phyloP scores from a whole-genome alignment of 2,797 vertebrate species.

The Antennarius maculatus region DNA sequence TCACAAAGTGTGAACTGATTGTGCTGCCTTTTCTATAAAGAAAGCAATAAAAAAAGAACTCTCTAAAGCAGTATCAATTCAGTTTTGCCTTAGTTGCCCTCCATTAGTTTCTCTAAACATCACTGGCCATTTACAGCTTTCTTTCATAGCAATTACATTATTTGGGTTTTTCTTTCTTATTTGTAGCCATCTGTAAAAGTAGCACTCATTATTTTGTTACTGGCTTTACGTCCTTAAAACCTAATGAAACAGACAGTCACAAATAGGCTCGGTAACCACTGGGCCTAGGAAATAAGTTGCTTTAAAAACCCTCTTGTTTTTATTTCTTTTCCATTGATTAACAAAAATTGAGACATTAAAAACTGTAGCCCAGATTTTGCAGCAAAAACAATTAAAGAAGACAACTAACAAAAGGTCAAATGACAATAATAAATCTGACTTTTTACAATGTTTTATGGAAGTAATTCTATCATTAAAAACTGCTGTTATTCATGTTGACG shows the following conservation, averaged over 20 bases:
- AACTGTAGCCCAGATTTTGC: slow-evolving; percentile 32
- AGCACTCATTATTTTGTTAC: slow-evolving; percentile 66
- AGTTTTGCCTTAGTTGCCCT: slow-evolving; percentile 60
- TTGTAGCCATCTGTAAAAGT: slow-evolving; percentile 60
- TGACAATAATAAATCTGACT: slow-evolving; percentile 23
- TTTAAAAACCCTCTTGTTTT: slow-evolving; percentile 62
- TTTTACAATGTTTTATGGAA: slow-evolving; percentile 25
- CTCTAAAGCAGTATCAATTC: slow-evolving; percentile 50
- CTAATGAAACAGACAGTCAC: slow-evolving; percentile 72
- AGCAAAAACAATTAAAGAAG: slow-evolving; percentile 26
- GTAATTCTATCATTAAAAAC: slow-evolving; percentile 7
- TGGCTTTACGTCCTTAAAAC: slow-evolving; percentile 63
- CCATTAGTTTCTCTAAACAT: slow-evolving; percentile 65
- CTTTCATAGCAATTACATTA: slow-evolving; percentile 58
- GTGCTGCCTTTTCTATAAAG: slow-evolving; percentile 12
- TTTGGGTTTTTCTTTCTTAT: slow-evolving; percentile 34
- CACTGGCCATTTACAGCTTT: slow-evolving; percentile 56
- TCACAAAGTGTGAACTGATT: slow-evolving; percentile 8
- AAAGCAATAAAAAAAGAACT: slow-evolving; percentile 22
- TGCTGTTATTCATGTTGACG: slow-evolving; percentile 24
- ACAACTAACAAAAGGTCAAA: slow-evolving; percentile 39
- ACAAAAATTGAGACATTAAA: slow-evolving; percentile 57
- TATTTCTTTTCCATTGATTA: slow-evolving; percentile 58
- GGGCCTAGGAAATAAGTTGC: slow-evolving; percentile 43
- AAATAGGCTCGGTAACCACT: slow-evolving; percentile 65